These are phyloP conservation scores for Darevskia mixta DNA, from an alignment of 2,797 vertebrate species.

Conservation along the genomic window DNA sequence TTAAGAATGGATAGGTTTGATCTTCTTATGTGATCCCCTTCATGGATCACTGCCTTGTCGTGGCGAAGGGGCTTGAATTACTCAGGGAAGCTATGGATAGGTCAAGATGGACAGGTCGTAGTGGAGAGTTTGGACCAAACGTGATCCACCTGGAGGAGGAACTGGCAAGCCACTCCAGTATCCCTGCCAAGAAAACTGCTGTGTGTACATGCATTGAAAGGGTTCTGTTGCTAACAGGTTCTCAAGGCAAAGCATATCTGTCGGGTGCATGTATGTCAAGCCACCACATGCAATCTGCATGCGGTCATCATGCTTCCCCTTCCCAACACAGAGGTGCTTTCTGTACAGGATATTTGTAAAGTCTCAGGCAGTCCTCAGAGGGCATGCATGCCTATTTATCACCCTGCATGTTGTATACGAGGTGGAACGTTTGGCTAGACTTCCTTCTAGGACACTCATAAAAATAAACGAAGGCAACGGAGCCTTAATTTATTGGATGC, in stretches of 20 bases:
- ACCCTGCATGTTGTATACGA: conserved; percentile 61
- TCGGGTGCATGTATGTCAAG: neutral
- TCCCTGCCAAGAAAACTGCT: no score
- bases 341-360: conserved; percentile 45
- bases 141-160: no score
- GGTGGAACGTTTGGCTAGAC: conserved; percentile 67
- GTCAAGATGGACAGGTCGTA: no score
- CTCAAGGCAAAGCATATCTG: no score
- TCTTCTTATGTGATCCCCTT: no score
- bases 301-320: conserved; percentile 5
- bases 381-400: conserved; percentile 72
- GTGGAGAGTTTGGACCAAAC: no score
- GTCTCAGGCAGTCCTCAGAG: conserved; percentile 64
- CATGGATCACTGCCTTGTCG: no score
- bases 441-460: conserved; percentile 63
- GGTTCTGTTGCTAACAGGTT: neutral
- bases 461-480: conserved; percentile 71
- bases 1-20: no score
- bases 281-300: neutral
- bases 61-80: no score
- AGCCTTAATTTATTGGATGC: conserved; percentile 72
- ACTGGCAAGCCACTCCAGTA: no score
- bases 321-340: conserved; percentile 33
- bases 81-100: no score
- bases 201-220: neutral